Evolutionary conservation across 2,797 vertebrate species (phyloP).

Genomic region (Antennarius maculatus): DNA sequence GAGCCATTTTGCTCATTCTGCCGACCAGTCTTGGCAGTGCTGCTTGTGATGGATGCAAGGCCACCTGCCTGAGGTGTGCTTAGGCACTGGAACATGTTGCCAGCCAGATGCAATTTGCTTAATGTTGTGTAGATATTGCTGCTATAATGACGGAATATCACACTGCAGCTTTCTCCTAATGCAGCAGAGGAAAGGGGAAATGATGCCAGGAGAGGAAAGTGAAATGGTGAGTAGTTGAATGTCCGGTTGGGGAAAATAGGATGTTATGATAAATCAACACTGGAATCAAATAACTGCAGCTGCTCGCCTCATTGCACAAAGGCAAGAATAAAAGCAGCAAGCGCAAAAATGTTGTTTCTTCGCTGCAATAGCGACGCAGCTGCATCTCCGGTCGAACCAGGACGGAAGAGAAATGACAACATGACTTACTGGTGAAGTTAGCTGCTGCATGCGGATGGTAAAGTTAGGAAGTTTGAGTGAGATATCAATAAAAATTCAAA

Average conservation of each 20-base stretch:
- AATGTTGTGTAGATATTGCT: slow-evolving; percentile 82
- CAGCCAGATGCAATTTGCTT: slow-evolving; percentile 80
- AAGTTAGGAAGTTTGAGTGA: slow-evolving; percentile 17
- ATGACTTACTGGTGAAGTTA: slow-evolving; percentile 36
- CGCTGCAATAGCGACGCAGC: slow-evolving; percentile 53
- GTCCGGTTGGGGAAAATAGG: slow-evolving; percentile 27
- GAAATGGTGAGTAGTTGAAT: slow-evolving; percentile 34
- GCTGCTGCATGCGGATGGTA: slow-evolving; percentile 31
- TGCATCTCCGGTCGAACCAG: slow-evolving; percentile 40
- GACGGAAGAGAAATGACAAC: slow-evolving; percentile 53
- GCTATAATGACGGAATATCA: slow-evolving; percentile 67
- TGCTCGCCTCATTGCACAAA: slow-evolving; percentile 59
- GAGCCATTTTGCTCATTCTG: slow-evolving; percentile 49
- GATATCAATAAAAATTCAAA: slow-evolving; percentile 29
- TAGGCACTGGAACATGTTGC: slow-evolving; percentile 67
- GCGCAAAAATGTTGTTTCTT: slow-evolving; percentile 41
- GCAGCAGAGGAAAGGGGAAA: slow-evolving; percentile 24
- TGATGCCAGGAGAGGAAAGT: slow-evolving; percentile 40
- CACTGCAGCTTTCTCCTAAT: slow-evolving; percentile 44
- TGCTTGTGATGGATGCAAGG: slow-evolving; percentile 70
- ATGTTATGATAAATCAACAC: slow-evolving; percentile 63
- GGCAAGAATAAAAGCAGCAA: slow-evolving; percentile 47
- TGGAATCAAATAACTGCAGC: slow-evolving; percentile 29
- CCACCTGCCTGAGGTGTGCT: slow-evolving; percentile 75
- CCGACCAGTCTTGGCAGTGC: slow-evolving; percentile 49